Base-by-base conservation (phyloP, 2,888 invertebrate species). In the Odontocolon sp. region DNA sequence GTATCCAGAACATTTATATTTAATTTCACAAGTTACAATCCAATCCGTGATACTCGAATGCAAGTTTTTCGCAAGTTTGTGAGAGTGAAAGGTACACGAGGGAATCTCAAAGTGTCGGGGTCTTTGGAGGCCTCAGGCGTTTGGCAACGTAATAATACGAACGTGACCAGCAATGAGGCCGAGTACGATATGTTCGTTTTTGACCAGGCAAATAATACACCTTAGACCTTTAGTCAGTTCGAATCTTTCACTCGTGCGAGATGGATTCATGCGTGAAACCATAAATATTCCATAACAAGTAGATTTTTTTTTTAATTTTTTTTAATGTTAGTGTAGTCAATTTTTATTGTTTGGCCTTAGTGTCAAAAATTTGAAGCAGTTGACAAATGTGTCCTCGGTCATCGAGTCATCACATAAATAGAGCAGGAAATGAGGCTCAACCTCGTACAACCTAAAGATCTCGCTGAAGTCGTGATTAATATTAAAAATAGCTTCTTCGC, bases 51-150 rank as follows among this genome's bases (percentile, higher is more conserved):
- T 16, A n/a, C n/a, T 8, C 8, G 38, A 14, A 31, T 47, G 8
- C 47, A 14, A 16, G 61, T n/a, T n/a, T 28, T 9, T 47, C n/a
- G n/a, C n/a, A 16, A 9, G 14, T 33, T 16, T 31, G 68, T 57
- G 68, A 68, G 47, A 68, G 68, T 47, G 45, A 67, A 45, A 68
- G n/a, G n/a, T n/a, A n/a, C n/a, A n/a, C n/a, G n/a, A n/a, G 47
- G 47, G 33, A 57, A 36, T 28, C 38, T 11, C 42, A 9, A 5
- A 11, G 26, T 16, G 36, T 56, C 45, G 42, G 42, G 21, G 52
- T 31, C 52, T 42, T 21, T 16, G 8, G 36, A 18, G 31, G 50
- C 66, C 54, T 31, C 52, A 21, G 52, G 66, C 52, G 66, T 52
- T 66, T 28, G 66, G 16, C 38, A 47, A 52, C 66, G 66, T 28